These are phyloP conservation scores for Neoaliturus tenellus DNA, from an alignment of 2,888 invertebrate genomes.

Conservation along the genomic window DNA sequence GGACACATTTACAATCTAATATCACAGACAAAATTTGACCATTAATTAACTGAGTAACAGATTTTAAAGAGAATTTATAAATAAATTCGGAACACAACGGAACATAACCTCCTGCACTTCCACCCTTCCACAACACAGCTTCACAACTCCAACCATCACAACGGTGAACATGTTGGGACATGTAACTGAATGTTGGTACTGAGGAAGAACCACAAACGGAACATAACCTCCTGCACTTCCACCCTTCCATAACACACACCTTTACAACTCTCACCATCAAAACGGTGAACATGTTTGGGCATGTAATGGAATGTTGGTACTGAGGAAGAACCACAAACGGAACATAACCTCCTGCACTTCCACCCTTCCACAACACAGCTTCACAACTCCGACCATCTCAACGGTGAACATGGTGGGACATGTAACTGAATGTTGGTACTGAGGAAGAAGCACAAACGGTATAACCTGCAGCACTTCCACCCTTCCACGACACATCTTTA, in stretches of 20 bases:
- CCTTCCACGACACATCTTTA: not conserved
- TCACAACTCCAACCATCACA: not conserved
- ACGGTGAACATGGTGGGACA: not conserved
- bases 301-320: not conserved
- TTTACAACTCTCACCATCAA: not conserved
- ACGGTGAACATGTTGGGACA: not conserved
- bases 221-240: not conserved
- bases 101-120: slow-evolving; percentile 6
- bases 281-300: not conserved
- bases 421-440: not conserved
- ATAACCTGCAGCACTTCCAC: slow-evolving; percentile 3
- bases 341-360: slow-evolving; percentile 18
- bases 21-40: too few species aligned
- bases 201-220: not conserved
- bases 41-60: too few species aligned
- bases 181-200: not conserved
- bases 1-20: too few species aligned
- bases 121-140: not conserved
- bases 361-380: not conserved
- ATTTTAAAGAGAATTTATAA: too few species aligned
- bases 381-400: not conserved
- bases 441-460: not conserved
- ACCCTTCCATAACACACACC: not conserved
- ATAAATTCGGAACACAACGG: not conserved
- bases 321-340: not conserved